Percentiles rank a stretch among this genome's conserved stretches.
phyloP scores from a whole-genome alignment of 1,140 invertebrate species.

The Drosophila kohkoa region DNA sequence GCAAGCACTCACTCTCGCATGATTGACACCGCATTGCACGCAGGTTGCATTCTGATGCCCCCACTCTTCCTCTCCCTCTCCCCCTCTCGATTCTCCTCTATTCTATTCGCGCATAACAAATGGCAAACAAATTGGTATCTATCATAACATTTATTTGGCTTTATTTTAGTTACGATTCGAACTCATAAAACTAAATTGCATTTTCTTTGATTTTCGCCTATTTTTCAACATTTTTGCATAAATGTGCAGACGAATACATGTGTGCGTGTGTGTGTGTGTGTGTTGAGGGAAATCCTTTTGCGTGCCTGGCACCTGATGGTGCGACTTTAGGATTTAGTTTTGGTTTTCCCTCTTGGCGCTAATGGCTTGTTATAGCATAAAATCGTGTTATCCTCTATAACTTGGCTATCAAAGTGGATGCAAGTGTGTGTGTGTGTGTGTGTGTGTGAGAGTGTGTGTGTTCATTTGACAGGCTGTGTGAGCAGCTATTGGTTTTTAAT shows the following conservation, averaged over 20 bases:
- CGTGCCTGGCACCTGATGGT: conserved; percentile 64
- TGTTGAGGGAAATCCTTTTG: conserved; percentile 40
- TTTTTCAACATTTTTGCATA: conserved; percentile 60
- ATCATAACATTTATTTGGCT: conserved; percentile 68
- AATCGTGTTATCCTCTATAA: conserved; percentile 50
- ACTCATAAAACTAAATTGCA: conserved; percentile 63
- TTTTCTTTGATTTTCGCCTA: conserved; percentile 59
- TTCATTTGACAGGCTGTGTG: conserved; percentile 58
- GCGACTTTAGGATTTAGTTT: conserved; percentile 34
- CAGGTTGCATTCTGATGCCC: conserved; percentile 76
- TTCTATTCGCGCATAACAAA: conserved; percentile 30
- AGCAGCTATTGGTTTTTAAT: conserved; percentile 72
- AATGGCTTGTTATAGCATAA: conserved; percentile 57
- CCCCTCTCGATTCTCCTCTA: neutral
- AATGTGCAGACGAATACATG: conserved; percentile 33
- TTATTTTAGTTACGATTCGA: conserved; percentile 16
- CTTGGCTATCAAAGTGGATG: neutral
- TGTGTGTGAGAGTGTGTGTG: conserved; percentile 25
- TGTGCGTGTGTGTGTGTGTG: neutral
- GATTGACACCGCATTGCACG: conserved; percentile 75
- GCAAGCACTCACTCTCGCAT: conserved; percentile 29
- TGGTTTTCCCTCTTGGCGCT: conserved; percentile 29
- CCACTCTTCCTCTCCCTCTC: neutral
- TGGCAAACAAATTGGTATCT: conserved; percentile 78
- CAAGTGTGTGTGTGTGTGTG: conserved; percentile 8